Evolutionary conservation across 2,797 vertebrate genomes (phyloP), one percentile per base, ranked within the genome.

Genomic region (Myotis daubentonii): DNA sequence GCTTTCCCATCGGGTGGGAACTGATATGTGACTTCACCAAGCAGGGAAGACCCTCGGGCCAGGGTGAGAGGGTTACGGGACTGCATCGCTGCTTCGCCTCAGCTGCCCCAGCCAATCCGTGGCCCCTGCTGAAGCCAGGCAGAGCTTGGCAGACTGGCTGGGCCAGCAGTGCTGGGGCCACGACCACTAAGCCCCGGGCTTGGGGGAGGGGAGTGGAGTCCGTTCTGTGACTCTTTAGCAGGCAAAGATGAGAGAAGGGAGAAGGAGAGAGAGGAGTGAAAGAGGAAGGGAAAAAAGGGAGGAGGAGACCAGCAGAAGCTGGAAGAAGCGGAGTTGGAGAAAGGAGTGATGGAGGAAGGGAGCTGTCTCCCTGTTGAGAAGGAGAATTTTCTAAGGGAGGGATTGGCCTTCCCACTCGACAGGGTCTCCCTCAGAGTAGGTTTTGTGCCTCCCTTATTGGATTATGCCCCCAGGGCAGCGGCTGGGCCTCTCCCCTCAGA

Each of bases 21-120:
- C 5, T 47, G 49, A 22, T 44, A 7, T 12, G 13, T 28, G 57
- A 87, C n/a, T 36, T 66, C n/a, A 19, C 44, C 22, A 13, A 30
- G 44, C 38, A 55, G 12, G 51, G 36, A 41, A 20, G 62, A 51
- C 8, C 0, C 33, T 6, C 2, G 15, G 57, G 44, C 49, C 11
- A 2, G 3, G 38, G 9, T 0, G 1, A 79, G 51, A 60, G 74
- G n/a, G 20, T 22, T 12, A 6, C 0, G 2, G 60, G 62, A 23
- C 53, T 80, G 33, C 19, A 16, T 68, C 23, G n/a, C 44, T 41
- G 20, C 75, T 85, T 10, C 41, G 9, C 57, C 23, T 76, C 3
- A 1, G n/a, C 38, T 10, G 47, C n/a, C 70, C 6, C 36, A 1
- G 8, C 28, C 22, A 13, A 36, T 22, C 15, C n/a, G 57, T 4